Percentiles rank a stretch among this genome's conserved stretches.
Conservation (phyloP, 2,113 vertebrate species). For the Osmerus eperlanus region DNA sequence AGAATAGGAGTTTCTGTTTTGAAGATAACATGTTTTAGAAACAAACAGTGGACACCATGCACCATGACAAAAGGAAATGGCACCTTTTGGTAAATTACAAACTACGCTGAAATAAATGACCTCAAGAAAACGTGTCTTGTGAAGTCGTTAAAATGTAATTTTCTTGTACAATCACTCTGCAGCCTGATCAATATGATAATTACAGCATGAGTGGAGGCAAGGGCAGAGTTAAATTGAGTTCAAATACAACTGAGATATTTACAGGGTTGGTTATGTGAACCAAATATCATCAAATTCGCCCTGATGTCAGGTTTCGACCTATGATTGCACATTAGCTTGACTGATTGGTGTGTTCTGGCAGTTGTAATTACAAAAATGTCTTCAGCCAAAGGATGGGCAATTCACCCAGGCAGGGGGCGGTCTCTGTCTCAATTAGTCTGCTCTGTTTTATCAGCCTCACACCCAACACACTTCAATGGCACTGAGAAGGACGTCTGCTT, state of each 20-base stretch:
- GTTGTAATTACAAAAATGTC: constrained; percentile 67
- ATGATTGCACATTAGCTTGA: constrained; percentile 64
- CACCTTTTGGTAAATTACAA: no score
- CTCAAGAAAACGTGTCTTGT: no score
- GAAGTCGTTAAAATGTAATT: no score
- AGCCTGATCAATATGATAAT: background rate
- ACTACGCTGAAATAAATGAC: no score
- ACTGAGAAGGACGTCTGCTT: constrained; percentile 34
- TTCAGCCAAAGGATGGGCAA: constrained; percentile 51
- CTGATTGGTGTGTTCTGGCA: constrained; percentile 47
- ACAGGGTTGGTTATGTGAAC: constrained; percentile 48
- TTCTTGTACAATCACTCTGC: no score
- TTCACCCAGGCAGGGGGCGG: constrained; percentile 47
- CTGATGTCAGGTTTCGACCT: constrained; percentile 62
- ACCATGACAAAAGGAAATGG: no score
- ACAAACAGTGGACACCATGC: no score
- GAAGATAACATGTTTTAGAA: background rate
- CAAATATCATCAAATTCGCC: constrained; percentile 47
- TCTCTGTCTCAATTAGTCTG: constrained; percentile 61
- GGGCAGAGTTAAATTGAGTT: background rate
- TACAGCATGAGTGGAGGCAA: constrained; percentile 6
- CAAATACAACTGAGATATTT: constrained; percentile 25
- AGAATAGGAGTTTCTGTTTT: constrained; percentile 18
- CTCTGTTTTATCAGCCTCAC: constrained; percentile 51
- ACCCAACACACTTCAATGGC: constrained; percentile 32